Conservation (phyloP, 2,888 invertebrate species). For the Cyaniris semiargus region DNA sequence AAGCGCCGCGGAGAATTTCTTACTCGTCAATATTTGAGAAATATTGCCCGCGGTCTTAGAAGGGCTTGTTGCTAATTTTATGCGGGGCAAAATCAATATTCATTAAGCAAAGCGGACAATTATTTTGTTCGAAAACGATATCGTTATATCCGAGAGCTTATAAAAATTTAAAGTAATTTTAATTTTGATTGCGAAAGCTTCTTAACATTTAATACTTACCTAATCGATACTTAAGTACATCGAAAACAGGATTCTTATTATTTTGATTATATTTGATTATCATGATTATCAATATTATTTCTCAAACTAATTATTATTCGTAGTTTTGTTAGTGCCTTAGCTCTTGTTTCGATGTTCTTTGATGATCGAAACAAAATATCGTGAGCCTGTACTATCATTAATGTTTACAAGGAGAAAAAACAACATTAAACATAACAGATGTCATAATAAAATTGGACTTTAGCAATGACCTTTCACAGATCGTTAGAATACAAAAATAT, state of each 20-base stretch:
- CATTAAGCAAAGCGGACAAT: constrained; percentile 70
- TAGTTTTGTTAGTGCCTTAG: too few relatives aligned
- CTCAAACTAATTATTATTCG: neutral
- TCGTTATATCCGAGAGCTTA: constrained; percentile 61
- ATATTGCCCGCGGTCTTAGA: constrained; percentile 65
- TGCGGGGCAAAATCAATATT: constrained; percentile 73
- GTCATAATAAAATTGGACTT: constrained; percentile 24
- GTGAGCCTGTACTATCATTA: neutral
- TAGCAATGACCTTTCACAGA: constrained; percentile 42
- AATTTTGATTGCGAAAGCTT: neutral
- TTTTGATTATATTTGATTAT: neutral
- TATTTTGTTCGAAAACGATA: constrained; percentile 64
- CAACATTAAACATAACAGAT: neutral
- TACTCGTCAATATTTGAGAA: constrained; percentile 70
- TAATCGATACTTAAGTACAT: neutral
- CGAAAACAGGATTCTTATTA: neutral
- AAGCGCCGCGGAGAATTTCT: constrained; percentile 74
- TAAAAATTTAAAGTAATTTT: constrained; percentile 40
- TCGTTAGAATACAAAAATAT: constrained; percentile 50
- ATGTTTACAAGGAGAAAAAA: constrained; percentile 11
- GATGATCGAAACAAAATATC: neutral
- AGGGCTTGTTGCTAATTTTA: constrained; percentile 74
- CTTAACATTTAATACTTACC: neutral
- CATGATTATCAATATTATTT: neutral
- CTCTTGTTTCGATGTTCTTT: too few relatives aligned